Evolutionary conservation across 2,888 invertebrate species (phyloP), one percentile per base, ranked within the genome.

Genomic region (Pomacea canaliculata): DNA sequence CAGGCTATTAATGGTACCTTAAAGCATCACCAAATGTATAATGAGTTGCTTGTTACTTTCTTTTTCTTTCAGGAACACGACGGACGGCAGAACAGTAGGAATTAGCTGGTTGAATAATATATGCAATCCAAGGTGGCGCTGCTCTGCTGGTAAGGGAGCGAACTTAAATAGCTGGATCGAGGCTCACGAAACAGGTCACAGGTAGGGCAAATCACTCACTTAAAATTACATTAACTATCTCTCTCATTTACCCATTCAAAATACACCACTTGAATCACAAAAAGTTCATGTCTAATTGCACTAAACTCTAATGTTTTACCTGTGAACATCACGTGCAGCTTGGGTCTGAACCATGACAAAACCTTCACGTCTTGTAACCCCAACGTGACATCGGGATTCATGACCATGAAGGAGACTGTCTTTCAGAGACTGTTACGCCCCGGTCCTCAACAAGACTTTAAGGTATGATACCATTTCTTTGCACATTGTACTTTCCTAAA

Each of bases 41-140:
- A 18, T 12, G 12, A 23, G 18, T 23, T 19, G 10, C 63, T 63
- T 63, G 27, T 23, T 63, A 12, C 23, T 60, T 60, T 60, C 7
- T 19, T 19, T 60, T 60, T 7, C n/a, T 19, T 60, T 60, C 27
- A 23, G 63, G 7, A 19, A 27, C 12, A 19, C 23, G 19, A 18
- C 19, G 63, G 7, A 12, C 4, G 63, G 27, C 7, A 2, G 2
- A 1, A 19, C 7, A 1, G 16, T 63, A 63, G 63, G 63, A 27
- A 63, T 63, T 23, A 27, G 23, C 23, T 63, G 63, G 63, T 16
- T 23, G 19, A 63, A 63, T 19, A 63, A 12, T 12, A 63, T 63
- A 23, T 63, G 63, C 63, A 63, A 63, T 63, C 63, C 7, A 63
- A 63, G 63, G 9, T 63, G 63, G 63, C 63, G 63, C 63, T 63